phyloP scores from a whole-genome alignment of 2,113 vertebrate species.

The Oostethus manadensis region DNA sequence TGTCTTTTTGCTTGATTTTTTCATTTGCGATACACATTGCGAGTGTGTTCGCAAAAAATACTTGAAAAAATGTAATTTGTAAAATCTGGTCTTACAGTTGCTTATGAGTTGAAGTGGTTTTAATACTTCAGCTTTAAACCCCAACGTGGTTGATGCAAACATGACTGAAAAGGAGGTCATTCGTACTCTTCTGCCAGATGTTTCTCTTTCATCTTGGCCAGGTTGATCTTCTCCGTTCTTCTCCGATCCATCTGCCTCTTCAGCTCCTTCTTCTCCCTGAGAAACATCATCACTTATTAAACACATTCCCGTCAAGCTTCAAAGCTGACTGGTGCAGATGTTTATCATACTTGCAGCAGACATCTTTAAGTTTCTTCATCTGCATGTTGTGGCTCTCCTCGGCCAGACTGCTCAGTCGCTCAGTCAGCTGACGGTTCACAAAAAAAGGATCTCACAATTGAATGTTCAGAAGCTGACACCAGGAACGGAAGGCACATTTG shows the following conservation, averaged over 20 bases:
- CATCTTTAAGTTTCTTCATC: constrained; percentile 93
- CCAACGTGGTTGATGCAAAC: not conserved
- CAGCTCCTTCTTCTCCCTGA: constrained; percentile 94
- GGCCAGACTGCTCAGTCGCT: constrained; percentile 84
- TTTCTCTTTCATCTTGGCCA: constrained; percentile 96
- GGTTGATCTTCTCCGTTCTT: constrained; percentile 94
- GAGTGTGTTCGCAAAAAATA: too few relatives aligned
- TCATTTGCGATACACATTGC: not conserved
- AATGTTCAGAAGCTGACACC: not conserved
- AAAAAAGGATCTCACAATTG: not conserved
- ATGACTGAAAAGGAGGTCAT: too few relatives aligned
- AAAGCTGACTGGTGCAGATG: not conserved
- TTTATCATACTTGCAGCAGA: constrained; percentile 87
- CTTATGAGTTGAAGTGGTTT: too few relatives aligned
- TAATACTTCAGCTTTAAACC: too few relatives aligned
- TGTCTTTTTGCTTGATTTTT: too few relatives aligned
- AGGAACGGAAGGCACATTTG: too few relatives aligned
- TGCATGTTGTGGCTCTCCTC: constrained; percentile 88
- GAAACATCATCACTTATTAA: not conserved
- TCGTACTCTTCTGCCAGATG: constrained; percentile 94
- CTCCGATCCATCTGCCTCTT: constrained; percentile 98
- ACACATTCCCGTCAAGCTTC: not conserved
- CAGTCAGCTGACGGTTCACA: constrained; percentile 78
- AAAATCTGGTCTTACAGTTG: too few relatives aligned
- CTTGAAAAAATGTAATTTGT: too few relatives aligned